Evolutionary conservation across 92 coral and sea anemone genomes (phyloP), one percentile per base, ranked within the genome.

Genomic region (Zoanthus gigantus): DNA sequence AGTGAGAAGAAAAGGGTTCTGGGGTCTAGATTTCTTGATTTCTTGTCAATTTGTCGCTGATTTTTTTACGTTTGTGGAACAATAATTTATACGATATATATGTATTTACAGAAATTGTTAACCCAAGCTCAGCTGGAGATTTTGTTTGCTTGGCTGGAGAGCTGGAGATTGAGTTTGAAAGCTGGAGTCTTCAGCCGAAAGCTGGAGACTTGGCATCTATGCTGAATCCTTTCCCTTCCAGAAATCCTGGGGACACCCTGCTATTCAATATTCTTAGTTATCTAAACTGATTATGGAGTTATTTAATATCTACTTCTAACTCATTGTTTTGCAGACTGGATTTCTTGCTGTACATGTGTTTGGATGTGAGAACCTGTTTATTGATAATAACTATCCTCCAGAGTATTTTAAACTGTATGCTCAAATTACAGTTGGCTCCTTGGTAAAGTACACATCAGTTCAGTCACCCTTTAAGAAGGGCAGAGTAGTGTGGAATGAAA

Each of bases 401-500:
- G 99, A 97, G 44, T 92, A 92, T 83, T 95, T 50, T 87, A 95
- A 91, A 17, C 88, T 97, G 79, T 97, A 97, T 86, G 96, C 88
- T 31, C 92, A 95, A 46, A 65, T 97, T 75, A 87, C 95, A 48
- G 94, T 94, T 76, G 98, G 98, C 1, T 78, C 93, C 17, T 71
- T 88, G 32, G 90, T 91, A 5, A 97, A 97, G 88, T 94, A 90
- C 69, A 94, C 99, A 6, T 92, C 99, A 3, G 92, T 97, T 42
- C 92, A 92, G 86, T 86, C 93, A 48, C 95, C 93, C 17, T 71
- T 87, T 80, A 97, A 94, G 92, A 95, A 90, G 84, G 99, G 99
- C 31, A 81, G 88, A 79, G 94, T 95, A 34, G 93, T 97, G 57
- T 97, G 99, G 99, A 94, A 94, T 90, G 99, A 97, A 73, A 86